Evolutionary conservation across 2,888 invertebrate species (phyloP).

Genomic region (Anticlea derivata): DNA sequence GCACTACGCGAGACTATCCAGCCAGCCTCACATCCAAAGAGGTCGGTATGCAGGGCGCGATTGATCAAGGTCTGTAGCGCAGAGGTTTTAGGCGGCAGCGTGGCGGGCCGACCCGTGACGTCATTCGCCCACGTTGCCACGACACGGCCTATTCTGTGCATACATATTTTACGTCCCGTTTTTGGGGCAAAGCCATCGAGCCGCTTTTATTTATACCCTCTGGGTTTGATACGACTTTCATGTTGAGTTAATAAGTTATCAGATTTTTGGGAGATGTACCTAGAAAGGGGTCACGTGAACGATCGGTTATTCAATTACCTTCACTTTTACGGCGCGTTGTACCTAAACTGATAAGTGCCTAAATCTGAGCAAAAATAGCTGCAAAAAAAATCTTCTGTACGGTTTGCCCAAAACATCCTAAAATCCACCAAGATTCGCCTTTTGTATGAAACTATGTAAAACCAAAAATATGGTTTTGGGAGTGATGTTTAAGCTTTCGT

Average conservation of each 20-base stretch:
- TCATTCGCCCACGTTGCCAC: constrained; percentile 54
- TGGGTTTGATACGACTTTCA: constrained; percentile 38
- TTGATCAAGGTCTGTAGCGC: constrained; percentile 61
- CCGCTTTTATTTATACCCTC: constrained; percentile 53
- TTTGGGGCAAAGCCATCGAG: constrained; percentile 58
- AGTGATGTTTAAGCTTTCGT: no score
- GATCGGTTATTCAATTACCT: constrained; percentile 17
- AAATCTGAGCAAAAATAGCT: no score
- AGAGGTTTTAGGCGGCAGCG: constrained; percentile 63
- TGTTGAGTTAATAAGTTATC: constrained; percentile 36
- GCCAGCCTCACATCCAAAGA: constrained; percentile 34
- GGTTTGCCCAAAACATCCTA: no score
- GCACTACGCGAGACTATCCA: constrained; percentile 34
- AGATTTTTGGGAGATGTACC: constrained; percentile 20
- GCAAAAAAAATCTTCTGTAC: no score
- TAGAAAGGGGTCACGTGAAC: constrained; percentile 24
- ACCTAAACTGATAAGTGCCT: no score
- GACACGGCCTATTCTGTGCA: constrained; percentile 58
- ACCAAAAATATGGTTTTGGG: no score
- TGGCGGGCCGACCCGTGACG: constrained; percentile 73
- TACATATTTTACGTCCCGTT: constrained; percentile 72
- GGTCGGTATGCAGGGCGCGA: constrained; percentile 50
- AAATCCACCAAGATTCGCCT: no score
- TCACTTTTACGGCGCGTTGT: no score
- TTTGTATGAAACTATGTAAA: no score